Percentiles rank a stretch among this genome's conserved stretches.
Conservation (phyloP, 2,888 invertebrate species). For the Hanleya hanleyi region DNA sequence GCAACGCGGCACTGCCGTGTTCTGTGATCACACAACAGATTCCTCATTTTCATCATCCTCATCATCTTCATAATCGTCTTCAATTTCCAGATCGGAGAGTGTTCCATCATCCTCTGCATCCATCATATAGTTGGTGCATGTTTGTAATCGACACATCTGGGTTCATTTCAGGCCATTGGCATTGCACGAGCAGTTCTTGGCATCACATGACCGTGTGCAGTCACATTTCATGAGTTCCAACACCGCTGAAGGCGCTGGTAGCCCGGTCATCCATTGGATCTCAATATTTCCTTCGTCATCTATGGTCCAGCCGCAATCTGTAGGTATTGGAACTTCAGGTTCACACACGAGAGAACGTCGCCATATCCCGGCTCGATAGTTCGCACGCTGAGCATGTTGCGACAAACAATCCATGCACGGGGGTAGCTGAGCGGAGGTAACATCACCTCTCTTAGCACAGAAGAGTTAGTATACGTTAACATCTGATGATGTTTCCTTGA, state of each 20-base stretch:
- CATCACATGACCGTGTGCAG: too few relatives aligned
- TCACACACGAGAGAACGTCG: background rate
- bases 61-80: too few relatives aligned
- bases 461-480: constrained; percentile 13
- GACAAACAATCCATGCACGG: constrained; percentile 14
- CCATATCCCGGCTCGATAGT: constrained; percentile 35
- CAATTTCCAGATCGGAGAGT: too few relatives aligned
- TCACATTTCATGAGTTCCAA: background rate
- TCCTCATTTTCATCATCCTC: too few relatives aligned
- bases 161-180: too few relatives aligned
- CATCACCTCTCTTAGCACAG: background rate
- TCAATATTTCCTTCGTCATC: background rate
- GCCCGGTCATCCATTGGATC: constrained; percentile 14
- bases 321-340: constrained; percentile 1
- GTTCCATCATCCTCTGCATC: too few relatives aligned
- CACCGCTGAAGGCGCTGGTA: constrained; percentile 3
- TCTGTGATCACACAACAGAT: too few relatives aligned
- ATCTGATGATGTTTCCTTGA: background rate
- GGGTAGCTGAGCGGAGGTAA: constrained; percentile 20
- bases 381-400: constrained; percentile 19
- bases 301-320: background rate
- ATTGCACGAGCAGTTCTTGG: too few relatives aligned
- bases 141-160: too few relatives aligned
- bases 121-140: too few relatives aligned
- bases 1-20: too few relatives aligned